These are phyloP conservation scores for Megaptera novaeangliae DNA, from an alignment of 2,113 vertebrate species.

Conservation along the genomic window DNA sequence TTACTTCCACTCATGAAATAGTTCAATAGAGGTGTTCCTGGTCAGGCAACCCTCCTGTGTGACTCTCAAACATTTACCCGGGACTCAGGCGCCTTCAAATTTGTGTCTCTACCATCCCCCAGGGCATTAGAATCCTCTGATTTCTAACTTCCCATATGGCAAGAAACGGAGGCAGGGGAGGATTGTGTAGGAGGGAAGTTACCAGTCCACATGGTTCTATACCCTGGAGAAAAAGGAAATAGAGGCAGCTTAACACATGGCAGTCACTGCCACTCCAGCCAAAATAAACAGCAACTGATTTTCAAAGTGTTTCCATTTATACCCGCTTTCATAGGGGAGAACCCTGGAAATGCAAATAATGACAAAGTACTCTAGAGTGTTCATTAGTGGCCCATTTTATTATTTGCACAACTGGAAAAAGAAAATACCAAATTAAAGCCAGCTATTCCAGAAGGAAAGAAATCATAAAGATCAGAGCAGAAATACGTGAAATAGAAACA, in stretches of 20 bases:
- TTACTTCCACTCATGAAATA: background rate
- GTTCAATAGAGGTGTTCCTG: background rate
- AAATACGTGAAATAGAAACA: too few relatives aligned
- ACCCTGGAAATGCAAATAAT: background rate
- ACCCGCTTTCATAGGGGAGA: background rate
- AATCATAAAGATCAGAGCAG: too few relatives aligned
- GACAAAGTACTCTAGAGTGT: background rate
- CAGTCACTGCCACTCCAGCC: background rate
- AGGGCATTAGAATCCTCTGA: background rate
- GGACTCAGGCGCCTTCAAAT: background rate
- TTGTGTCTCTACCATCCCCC: background rate
- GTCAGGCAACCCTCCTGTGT: background rate
- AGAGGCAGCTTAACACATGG: background rate
- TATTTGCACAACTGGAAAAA: background rate
- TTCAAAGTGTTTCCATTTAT: background rate
- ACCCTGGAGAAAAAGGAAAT: background rate
- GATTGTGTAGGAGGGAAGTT: background rate
- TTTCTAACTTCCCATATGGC: background rate
- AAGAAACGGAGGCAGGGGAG: background rate
- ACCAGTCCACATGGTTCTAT: background rate
- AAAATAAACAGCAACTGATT: background rate
- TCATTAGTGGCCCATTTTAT: background rate
- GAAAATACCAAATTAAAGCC: background rate
- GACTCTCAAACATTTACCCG: background rate
- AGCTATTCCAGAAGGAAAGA: background rate